Evolutionary conservation across 2,888 invertebrate species (phyloP), one percentile per base, ranked within the genome.

Genomic region (Diplolepis rosae): DNA sequence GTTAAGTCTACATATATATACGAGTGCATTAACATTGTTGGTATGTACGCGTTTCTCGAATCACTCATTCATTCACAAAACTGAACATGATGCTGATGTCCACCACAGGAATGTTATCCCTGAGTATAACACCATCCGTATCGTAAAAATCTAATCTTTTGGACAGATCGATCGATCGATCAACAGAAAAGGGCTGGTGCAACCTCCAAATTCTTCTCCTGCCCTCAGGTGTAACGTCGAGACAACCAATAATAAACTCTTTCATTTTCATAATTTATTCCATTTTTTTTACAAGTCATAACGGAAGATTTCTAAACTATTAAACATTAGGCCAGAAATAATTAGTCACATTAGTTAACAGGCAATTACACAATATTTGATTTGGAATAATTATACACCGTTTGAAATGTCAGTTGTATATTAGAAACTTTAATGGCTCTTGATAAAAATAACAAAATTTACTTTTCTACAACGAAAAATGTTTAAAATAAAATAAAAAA

Each of bases 21-120:
- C 24, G 61, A 61, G 61, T 61, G 39, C 61, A 61, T 61, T 61
- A 61, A 39, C 61, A 39, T 24, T 61, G 56, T 22, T 13, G 56
- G 32, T 56, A 56, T 56, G 56, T 13, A 35, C 56, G 28, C 35
- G 51, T 52, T 28, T 52, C 51, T 52, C 28, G 51, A 28, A 52
- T 27, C 51, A 28, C 28, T 28, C 51, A 52, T 52, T 28, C 51
- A 52, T 52, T 51, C 51, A 61, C 69, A 73, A 77, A 76, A 77
- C 68, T 73, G 66, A 65, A 77, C 61, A 73, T 66, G 68, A 30
- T 70, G 56, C 69, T 71, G 66, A 73, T 73, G 71, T 68, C 51
- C 66, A 69, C 69, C 67, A 22, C 13, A 48, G 74, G 72, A 32
- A 75, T 66, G 66, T 65, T 66, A 68, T 52, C 35, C 52, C 45